These are phyloP conservation scores for Eira barbara DNA, from an alignment of 2,113 vertebrate species.

Conservation along the genomic window DNA sequence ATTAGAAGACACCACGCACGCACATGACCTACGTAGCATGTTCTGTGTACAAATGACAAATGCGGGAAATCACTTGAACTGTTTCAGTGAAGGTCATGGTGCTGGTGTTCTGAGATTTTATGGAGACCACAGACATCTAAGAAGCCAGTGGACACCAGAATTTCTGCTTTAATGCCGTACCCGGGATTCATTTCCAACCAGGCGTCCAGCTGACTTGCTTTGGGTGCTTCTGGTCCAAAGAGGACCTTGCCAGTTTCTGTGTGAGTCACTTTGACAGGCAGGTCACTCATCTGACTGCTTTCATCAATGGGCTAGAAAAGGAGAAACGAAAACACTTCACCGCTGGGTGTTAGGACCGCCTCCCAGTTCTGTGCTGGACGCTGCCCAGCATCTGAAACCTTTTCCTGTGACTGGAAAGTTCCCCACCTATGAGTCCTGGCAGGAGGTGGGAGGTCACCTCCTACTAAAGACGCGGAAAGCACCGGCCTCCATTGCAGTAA, in stretches of 20 bases:
- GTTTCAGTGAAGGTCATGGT: not conserved
- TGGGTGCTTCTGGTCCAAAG: slow-evolving; percentile 96
- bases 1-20: not conserved
- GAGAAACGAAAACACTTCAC: not conserved
- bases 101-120: not conserved
- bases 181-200: slow-evolving; percentile 99
- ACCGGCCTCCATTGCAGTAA: not conserved
- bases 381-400: not conserved
- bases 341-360: not conserved
- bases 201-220: slow-evolving; percentile 97
- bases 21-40: not conserved
- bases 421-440: not conserved
- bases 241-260: slow-evolving; percentile 97
- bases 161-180: slow-evolving; percentile 76
- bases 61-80: not conserved
- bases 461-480: not conserved
- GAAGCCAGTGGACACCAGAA: not conserved
- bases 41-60: not conserved
- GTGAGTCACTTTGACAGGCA: slow-evolving; percentile 98
- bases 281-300: slow-evolving; percentile 99
- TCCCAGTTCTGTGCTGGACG: not conserved
- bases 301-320: slow-evolving; percentile 93
- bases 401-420: not conserved
- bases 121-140: not conserved
- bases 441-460: not conserved